phyloP scores from a whole-genome alignment of 92 coral and sea anemone genomes.

The Palythoa caribaeorum region DNA sequence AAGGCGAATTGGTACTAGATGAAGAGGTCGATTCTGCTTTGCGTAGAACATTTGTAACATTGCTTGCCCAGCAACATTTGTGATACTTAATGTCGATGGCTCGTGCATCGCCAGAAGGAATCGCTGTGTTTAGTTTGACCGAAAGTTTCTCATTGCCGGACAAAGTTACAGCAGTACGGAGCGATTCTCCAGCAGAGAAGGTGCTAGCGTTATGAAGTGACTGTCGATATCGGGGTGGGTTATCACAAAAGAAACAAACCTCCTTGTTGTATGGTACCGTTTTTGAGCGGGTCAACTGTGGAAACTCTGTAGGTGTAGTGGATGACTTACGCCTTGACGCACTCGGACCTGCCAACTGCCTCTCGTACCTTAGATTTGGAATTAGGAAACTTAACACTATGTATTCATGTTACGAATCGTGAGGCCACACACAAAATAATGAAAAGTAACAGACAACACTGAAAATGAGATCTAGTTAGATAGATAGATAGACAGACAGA shows the following conservation, averaged over 20 bases:
- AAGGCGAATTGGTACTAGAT: conserved; percentile 20
- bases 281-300: conserved; percentile 70
- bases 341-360: conserved; percentile 68
- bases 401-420: neutral
- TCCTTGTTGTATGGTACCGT: conserved; percentile 67
- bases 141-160: conserved; percentile 63
- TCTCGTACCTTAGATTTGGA: conserved; percentile 52
- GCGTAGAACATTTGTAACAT: conserved; percentile 64
- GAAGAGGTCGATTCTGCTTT: conserved; percentile 47
- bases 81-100: conserved; percentile 76
- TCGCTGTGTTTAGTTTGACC: conserved; percentile 63
- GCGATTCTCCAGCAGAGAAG: conserved; percentile 67
- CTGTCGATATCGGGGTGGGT: conserved; percentile 44
- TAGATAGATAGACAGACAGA: too few relatives aligned
- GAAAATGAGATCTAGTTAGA: neutral
- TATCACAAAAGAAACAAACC: conserved; percentile 74
- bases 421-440: conserved; percentile 3
- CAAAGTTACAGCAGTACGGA: conserved; percentile 52
- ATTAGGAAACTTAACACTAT: neutral
- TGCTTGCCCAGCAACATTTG: conserved; percentile 65
- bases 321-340: conserved; percentile 61
- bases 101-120: conserved; percentile 69
- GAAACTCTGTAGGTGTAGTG: conserved; percentile 44
- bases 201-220: conserved; percentile 32
- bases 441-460: conserved; percentile 5